A percentile compares a stretch with the other conserved stretches of the same genome.
These are phyloP conservation scores for Drosophila nasuta DNA, from an alignment of 1,140 invertebrate species.

Conservation along the genomic window DNA sequence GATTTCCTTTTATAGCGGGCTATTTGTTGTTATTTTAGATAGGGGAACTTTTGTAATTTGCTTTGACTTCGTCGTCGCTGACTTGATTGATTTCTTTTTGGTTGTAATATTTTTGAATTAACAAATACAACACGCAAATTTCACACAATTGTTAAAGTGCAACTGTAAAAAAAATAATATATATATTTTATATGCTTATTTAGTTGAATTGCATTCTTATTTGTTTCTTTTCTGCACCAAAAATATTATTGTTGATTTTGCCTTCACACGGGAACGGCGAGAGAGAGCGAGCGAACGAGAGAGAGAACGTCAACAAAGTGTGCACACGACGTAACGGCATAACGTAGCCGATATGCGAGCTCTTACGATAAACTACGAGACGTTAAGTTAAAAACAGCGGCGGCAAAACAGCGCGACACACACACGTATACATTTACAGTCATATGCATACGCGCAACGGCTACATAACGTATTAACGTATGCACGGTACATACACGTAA, in stretches of 20 bases:
- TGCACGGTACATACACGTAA: slow-evolving; percentile 35
- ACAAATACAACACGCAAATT: slow-evolving; percentile 70
- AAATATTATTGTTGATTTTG: slow-evolving; percentile 11
- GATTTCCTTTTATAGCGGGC: slow-evolving; percentile 7
- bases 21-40: slow-evolving; percentile 17
- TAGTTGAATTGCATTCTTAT: too few species aligned
- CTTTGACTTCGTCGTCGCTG: slow-evolving; percentile 26
- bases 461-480: slow-evolving; percentile 43
- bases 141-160: slow-evolving; percentile 63
- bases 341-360: slow-evolving; percentile 25
- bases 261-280: neutral
- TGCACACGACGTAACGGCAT: slow-evolving; percentile 36
- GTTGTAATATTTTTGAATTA: slow-evolving; percentile 36
- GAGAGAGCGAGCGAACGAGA: neutral
- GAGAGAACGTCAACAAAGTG: slow-evolving; percentile 40
- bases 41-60: slow-evolving; percentile 15
- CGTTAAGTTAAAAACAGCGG: slow-evolving; percentile 55
- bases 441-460: slow-evolving; percentile 31
- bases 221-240: neutral
- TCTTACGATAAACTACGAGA: slow-evolving; percentile 38
- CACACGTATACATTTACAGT: slow-evolving; percentile 26
- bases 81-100: slow-evolving; percentile 39
- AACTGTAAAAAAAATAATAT: slow-evolving; percentile 61
- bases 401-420: slow-evolving; percentile 52
- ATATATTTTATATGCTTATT: slow-evolving; percentile 25